phyloP scores from a whole-genome alignment of 2,113 vertebrate genomes.

The Oncorhynchus gorbuscha region DNA sequence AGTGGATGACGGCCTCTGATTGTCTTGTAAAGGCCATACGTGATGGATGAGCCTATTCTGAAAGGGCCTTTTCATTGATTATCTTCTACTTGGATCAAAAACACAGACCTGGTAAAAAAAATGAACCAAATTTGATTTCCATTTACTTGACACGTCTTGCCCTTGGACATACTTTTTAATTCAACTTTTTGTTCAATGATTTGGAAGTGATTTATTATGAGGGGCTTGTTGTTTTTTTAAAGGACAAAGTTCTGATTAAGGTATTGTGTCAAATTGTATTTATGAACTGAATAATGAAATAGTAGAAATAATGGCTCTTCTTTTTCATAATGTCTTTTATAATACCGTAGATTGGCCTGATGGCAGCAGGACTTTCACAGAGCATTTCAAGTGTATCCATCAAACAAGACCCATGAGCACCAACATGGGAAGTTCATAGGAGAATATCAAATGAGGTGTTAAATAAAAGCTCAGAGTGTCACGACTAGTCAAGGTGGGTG shows the following conservation, averaged over 20 bases:
- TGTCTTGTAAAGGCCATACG: conserved; percentile 41
- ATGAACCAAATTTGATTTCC: conserved; percentile 10
- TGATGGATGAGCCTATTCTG: conserved; percentile 54
- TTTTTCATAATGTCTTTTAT: background rate
- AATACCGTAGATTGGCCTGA: background rate
- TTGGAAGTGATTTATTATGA: background rate
- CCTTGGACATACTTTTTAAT: conserved; percentile 43
- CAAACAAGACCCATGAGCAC: too few relatives aligned
- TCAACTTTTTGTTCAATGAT: conserved; percentile 23
- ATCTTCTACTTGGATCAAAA: conserved; percentile 42
- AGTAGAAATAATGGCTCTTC: background rate
- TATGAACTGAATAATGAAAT: conserved; percentile 51
- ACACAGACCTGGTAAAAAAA: conserved; percentile 22
- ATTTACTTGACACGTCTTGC: conserved; percentile 16
- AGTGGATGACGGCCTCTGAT: background rate
- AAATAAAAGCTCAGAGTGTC: too few relatives aligned
- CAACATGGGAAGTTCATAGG: too few relatives aligned
- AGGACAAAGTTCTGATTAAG: conserved; percentile 49
- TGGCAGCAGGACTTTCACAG: too few relatives aligned
- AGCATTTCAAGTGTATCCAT: background rate
- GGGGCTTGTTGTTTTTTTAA: conserved; percentile 24
- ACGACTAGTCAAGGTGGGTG: too few relatives aligned
- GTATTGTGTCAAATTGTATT: conserved; percentile 45
- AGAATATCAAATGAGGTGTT: too few relatives aligned
- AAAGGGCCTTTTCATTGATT: conserved; percentile 56